A percentile compares a stretch with the other conserved stretches of the same genome.
phyloP scores from a whole-genome alignment of 2,797 vertebrate species.

The Intellagama lesueurii region DNA sequence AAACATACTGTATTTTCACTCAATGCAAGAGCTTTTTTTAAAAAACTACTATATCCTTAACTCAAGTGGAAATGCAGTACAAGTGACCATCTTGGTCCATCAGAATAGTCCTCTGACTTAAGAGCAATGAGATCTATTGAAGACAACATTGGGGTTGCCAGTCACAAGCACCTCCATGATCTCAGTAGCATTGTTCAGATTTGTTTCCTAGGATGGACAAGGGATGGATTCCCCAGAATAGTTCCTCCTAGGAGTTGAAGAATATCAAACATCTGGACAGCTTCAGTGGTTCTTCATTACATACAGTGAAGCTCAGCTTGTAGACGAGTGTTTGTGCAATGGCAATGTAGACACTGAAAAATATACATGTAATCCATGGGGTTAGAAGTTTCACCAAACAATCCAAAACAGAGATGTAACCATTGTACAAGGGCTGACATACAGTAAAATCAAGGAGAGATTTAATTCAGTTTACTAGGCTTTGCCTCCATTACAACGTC shows the following conservation, averaged over 20 bases:
- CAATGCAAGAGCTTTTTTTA: neutral
- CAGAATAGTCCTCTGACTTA: neutral
- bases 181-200: neutral
- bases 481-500: conserved; percentile 5
- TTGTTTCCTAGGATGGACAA: neutral
- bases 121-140: neutral
- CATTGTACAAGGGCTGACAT: neutral
- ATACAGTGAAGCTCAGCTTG: neutral
- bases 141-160: neutral
- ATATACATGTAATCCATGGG: neutral
- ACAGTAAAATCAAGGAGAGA: neutral
- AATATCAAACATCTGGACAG: neutral
- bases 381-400: neutral
- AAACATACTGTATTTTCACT: neutral
- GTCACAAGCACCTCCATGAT: neutral
- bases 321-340: neutral
- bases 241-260: neutral
- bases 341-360: neutral
- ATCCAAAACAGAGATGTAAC: neutral
- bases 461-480: neutral
- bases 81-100: neutral
- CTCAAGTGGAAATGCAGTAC: neutral
- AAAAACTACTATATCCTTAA: neutral
- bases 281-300: neutral
- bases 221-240: neutral